These are phyloP conservation scores for Raillietiella orientalis DNA, from an alignment of 2,888 invertebrate species.

Conservation along the genomic window DNA sequence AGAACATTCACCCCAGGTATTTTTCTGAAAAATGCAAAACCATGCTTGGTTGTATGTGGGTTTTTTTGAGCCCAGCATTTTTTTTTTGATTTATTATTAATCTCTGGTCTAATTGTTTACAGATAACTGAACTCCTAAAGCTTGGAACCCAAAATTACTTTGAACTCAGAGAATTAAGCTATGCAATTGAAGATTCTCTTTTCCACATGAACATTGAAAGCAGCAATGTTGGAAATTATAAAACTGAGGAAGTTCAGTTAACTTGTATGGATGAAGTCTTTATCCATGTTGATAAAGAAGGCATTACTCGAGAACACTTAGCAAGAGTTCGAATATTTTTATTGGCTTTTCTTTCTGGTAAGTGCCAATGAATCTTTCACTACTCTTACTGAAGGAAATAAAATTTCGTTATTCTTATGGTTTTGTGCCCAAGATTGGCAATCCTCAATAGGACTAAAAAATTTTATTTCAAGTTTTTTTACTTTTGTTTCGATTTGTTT, in stretches of 20 bases:
- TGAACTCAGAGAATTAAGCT: constrained; percentile 68
- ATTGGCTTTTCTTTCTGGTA: constrained; percentile 70
- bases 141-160: constrained; percentile 62
- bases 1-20: constrained; percentile 77
- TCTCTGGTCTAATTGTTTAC: constrained; percentile 7
- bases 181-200: constrained; percentile 67
- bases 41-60: not conserved
- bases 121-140: constrained; percentile 80
- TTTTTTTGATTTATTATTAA: not conserved
- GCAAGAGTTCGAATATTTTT: constrained; percentile 84
- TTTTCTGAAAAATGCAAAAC: not conserved
- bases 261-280: constrained; percentile 72
- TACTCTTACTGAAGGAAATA: not conserved
- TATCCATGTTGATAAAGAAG: constrained; percentile 33
- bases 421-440: too few relatives aligned
- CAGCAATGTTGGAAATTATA: constrained; percentile 62
- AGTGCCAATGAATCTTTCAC: constrained; percentile 7
- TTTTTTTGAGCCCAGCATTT: not conserved
- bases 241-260: constrained; percentile 83
- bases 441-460: too few relatives aligned
- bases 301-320: constrained; percentile 54
- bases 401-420: not conserved
- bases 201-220: constrained; percentile 52
- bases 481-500: too few relatives aligned
- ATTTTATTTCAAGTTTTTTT: too few relatives aligned